Percentiles rank a stretch among this genome's conserved stretches.
Conservation (phyloP, 2,113 vertebrate genomes). For the Tympanuchus pallidicinctus region DNA sequence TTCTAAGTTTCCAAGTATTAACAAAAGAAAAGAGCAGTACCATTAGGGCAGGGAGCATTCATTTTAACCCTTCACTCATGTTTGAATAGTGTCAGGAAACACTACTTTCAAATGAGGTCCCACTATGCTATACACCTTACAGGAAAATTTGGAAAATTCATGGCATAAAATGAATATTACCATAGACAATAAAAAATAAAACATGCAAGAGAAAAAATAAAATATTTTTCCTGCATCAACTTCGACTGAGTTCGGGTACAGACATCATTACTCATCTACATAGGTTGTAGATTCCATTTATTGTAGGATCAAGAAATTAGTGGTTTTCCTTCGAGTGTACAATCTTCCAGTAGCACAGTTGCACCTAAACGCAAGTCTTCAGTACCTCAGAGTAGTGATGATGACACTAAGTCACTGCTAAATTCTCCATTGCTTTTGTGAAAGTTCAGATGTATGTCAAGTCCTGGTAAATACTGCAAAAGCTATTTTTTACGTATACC, state of each 20-base stretch:
- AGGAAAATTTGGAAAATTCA: not conserved
- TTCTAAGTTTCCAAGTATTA: not conserved
- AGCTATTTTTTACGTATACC: rapidly evolving
- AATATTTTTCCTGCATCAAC: not conserved
- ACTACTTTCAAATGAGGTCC: not conserved
- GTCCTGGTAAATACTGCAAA: not conserved
- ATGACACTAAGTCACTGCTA: not conserved
- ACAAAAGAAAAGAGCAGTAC: not conserved
- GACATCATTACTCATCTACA: not conserved
- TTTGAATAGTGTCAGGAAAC: not conserved
- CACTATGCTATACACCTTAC: not conserved
- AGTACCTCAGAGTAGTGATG: not conserved
- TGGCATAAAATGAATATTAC: not conserved
- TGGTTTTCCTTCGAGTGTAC: not conserved
- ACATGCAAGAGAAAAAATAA: not conserved
- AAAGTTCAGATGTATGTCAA: not conserved
- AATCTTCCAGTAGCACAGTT: not conserved
- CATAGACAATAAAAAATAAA: not conserved
- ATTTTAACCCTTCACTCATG: not conserved
- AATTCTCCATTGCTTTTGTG: not conserved
- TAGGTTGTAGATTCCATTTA: not conserved
- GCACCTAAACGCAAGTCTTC: not conserved
- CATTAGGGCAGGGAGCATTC: not conserved
- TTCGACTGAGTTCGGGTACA: not conserved
- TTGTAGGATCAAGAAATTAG: not conserved